Base-by-base conservation (phyloP, 2,113 vertebrate genomes). In the Tetraodon nigroviridis region DNA sequence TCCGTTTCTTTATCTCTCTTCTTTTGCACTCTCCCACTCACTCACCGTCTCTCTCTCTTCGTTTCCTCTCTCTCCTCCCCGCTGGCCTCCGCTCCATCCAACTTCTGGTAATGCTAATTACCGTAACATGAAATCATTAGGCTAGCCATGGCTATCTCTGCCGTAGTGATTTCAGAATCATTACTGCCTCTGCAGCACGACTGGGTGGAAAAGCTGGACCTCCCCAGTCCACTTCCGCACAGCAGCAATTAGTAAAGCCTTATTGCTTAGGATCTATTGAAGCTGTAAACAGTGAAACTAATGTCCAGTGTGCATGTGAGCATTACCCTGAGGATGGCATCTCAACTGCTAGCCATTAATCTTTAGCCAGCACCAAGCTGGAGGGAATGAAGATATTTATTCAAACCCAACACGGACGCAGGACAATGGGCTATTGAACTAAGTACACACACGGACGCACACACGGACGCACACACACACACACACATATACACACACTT, bases 101-200 rank as follows among this genome's bases (percentile, higher is more conserved):
- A 37, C 32, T 56, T 48, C 67, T 73, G 50, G 21, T 79, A 78
- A 71, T 73, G 71, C 77, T 87, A 85, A 86, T 87, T 83, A 83
- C 44, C 2, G 58, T 70, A 80, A 82, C 84, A 84, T 86, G 76
- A 82, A 82, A 81, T 89, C 79, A 86, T 84, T 89, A 84, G 73
- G 73, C 58, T 73, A 68, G 69, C 79, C 69, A 79, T 84, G 81
- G 75, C 81, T 68, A 78, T 84, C 78, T 73, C 73, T 78, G 75
- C 76, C 67, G 71, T 69, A 61, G 72, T 81, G 69, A 85, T 85
- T 85, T 79, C 60, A 78, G 81, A 76, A 84, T 80, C 70, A 84
- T 81, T 79, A 76, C 69, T 32, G 42, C 55, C 71, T 78, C 67
- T 69, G 69, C 65, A 68, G 32, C 54, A 55, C 51, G 42, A 73